A percentile compares a stretch with the other conserved stretches of the same genome.
Evolutionary conservation across 2,113 vertebrate genomes (phyloP).

Genomic region (Eublepharis macularius): DNA sequence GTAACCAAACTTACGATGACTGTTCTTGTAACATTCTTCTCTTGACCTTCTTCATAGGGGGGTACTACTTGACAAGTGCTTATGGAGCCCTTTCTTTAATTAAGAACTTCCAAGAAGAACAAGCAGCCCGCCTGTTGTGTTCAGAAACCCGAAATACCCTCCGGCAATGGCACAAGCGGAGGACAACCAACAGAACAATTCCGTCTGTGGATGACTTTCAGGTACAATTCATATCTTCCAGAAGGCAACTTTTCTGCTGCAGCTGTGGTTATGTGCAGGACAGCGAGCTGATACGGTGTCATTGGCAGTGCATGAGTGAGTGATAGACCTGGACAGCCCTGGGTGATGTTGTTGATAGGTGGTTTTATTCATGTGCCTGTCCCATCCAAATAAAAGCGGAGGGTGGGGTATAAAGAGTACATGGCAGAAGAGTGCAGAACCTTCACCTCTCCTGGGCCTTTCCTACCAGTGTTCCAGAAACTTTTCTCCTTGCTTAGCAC

Average conservation of each 20-base stretch:
- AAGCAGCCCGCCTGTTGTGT: conserved; percentile 89
- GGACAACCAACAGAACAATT: conserved; percentile 84
- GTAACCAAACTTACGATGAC: not conserved
- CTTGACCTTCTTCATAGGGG: conserved; percentile 76
- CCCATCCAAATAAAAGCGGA: not conserved
- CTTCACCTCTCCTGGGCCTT: not conserved
- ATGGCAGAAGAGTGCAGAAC: too few relatives aligned
- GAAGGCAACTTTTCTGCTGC: not conserved
- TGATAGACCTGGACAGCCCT: not conserved
- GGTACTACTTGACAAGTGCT: conserved; percentile 95
- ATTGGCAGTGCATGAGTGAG: not conserved
- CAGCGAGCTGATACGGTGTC: not conserved
- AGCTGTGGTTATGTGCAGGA: not conserved
- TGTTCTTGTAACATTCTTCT: not conserved
- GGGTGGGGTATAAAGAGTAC: not conserved
- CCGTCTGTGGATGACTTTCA: conserved; percentile 96
- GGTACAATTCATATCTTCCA: conserved; percentile 68
- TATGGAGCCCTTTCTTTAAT: conserved; percentile 95
- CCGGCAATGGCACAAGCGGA: conserved; percentile 93
- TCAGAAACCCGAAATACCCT: conserved; percentile 93
- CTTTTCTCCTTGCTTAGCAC: not conserved
- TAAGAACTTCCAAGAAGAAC: conserved; percentile 97
- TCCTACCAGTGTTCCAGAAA: too few relatives aligned
- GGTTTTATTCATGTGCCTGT: not conserved
- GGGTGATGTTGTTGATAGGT: not conserved